Percentiles rank a stretch among this genome's conserved stretches.
These are phyloP conservation scores for Spinus olivaceus DNA, from an alignment of 2,797 vertebrate species.

Conservation along the genomic window DNA sequence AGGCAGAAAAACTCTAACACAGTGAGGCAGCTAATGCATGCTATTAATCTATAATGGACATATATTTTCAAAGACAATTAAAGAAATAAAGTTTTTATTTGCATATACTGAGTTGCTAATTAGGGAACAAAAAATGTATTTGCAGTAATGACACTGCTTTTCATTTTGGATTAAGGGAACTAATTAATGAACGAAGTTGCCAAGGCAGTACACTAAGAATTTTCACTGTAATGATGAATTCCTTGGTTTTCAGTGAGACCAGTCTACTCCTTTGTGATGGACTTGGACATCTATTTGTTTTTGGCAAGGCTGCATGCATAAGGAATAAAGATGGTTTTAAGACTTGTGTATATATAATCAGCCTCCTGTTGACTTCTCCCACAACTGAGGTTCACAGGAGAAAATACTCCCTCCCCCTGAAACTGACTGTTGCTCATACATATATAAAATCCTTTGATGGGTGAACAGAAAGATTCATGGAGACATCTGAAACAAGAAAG, in stretches of 20 bases:
- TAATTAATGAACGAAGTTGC: not conserved
- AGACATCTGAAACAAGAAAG: not conserved
- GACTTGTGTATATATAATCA: not conserved
- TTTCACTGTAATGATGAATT: not conserved
- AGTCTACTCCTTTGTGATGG: not conserved
- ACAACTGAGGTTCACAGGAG: not conserved
- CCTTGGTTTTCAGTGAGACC: not conserved
- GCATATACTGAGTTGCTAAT: not conserved
- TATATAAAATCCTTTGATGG: conserved; percentile 29
- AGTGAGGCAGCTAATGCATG: not conserved
- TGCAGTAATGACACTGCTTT: not conserved
- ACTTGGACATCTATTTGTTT: not conserved
- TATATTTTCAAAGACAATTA: not conserved
- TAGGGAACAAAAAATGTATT: not conserved
- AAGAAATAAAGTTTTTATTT: not conserved
- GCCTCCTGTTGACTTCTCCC: not conserved
- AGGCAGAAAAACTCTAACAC: not conserved
- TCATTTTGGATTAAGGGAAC: not conserved
- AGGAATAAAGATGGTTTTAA: not conserved
- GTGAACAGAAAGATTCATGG: conserved; percentile 17
- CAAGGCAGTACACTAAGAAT: not conserved
- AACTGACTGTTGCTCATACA: not conserved
- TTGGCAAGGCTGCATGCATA: not conserved
- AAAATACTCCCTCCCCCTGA: not conserved
- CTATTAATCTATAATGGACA: not conserved